Evolutionary conservation across 2,113 vertebrate genomes (phyloP).

Genomic region (Nothocercus julius): DNA sequence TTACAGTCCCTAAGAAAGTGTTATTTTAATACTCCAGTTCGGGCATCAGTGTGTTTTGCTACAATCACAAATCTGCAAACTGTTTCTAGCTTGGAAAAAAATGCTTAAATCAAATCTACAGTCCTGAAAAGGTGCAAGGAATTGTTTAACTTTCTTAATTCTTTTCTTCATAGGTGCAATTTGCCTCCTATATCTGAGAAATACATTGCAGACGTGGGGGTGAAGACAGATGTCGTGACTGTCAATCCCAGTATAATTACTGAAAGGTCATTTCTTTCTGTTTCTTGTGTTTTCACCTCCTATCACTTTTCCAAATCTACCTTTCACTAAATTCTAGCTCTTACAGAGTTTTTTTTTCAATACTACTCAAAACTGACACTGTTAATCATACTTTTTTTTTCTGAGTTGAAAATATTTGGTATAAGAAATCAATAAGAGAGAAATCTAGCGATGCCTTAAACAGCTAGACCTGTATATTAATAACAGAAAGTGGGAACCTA

Average conservation of each 20-base stretch:
- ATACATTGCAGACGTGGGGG: constrained; percentile 89
- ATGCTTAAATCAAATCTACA: neutral
- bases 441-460: neutral
- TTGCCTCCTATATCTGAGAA: constrained; percentile 94
- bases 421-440: neutral
- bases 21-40: neutral
- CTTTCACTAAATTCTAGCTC: neutral
- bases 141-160: neutral
- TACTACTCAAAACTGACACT: neutral
- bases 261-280: constrained; percentile 82
- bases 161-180: constrained; percentile 86
- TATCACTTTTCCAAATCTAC: neutral
- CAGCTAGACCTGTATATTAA: neutral
- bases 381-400: neutral
- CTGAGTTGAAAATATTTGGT: neutral
- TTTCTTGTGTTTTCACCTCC: neutral
- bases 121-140: neutral
- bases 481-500: neutral
- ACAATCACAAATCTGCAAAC: neutral
- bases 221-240: constrained; percentile 94
- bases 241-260: constrained; percentile 98
- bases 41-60: neutral
- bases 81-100: neutral
- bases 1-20: neutral
- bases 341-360: neutral